Evolutionary conservation across 2,888 invertebrate species (phyloP).

Genomic region (Xestia xanthographa): DNA sequence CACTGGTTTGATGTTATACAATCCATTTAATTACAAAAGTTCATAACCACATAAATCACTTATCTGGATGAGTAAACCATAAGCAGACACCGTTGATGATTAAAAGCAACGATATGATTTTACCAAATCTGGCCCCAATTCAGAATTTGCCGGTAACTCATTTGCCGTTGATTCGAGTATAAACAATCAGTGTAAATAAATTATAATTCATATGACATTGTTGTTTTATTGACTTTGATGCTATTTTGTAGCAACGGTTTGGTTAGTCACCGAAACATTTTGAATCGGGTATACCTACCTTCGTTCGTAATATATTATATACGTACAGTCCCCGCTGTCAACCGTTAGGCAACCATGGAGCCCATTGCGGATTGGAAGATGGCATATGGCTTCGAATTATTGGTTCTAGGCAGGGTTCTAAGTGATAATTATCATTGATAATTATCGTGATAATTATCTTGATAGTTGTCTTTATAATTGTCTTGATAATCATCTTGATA

Average conservation of each 20-base stretch:
- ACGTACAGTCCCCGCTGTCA: neutral
- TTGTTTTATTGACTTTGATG: neutral
- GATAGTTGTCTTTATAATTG: too few species aligned
- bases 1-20: neutral
- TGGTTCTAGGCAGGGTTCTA: neutral
- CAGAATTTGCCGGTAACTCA: neutral
- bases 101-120: neutral
- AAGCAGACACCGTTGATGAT: neutral
- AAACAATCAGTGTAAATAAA: neutral
- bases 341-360: too few species aligned
- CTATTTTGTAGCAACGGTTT: neutral
- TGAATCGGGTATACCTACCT: neutral
- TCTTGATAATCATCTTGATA: too few species aligned
- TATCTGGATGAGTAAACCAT: neutral
- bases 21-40: neutral
- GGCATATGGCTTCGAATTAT: neutral
- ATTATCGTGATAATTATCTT: too few species aligned
- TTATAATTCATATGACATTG: neutral
- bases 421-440: neutral
- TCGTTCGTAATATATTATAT: conserved; percentile 12
- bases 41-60: neutral
- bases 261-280: neutral
- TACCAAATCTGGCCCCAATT: conserved; percentile 6
- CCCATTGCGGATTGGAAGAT: neutral
- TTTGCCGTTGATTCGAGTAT: neutral